Conservation (phyloP, 1,140 invertebrate genomes). For the Idris sp. region DNA sequence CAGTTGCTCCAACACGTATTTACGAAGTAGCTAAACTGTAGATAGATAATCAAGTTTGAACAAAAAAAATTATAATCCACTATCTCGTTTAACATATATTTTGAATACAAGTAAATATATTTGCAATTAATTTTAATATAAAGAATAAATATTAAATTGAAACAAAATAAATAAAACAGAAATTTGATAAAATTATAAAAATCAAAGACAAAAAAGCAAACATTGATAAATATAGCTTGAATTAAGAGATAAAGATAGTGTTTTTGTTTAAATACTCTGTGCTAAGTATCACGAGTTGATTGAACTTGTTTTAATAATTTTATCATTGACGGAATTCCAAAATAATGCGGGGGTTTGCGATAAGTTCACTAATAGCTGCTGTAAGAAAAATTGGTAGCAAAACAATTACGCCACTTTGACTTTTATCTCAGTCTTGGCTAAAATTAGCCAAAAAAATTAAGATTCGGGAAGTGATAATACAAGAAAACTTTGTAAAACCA, state of each 20-base stretch:
- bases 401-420: conserved; percentile 36
- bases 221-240: not conserved
- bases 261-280: not conserved
- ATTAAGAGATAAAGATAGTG: not conserved
- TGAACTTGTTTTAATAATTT: conserved; percentile 17
- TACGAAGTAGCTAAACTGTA: conserved; percentile 2
- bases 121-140: too few species aligned
- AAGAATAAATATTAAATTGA: too few species aligned
- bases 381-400: conserved; percentile 15
- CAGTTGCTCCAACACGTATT: conserved; percentile 1
- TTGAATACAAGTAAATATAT: too few species aligned
- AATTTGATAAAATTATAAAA: too few species aligned
- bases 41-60: conserved; percentile 2
- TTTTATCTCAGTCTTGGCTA: too few species aligned
- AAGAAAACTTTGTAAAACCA: conserved; percentile 26
- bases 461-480: conserved; percentile 1
- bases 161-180: too few species aligned
- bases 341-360: conserved; percentile 3
- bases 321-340: conserved; percentile 12
- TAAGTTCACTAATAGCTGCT: too few species aligned
- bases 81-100: too few species aligned
- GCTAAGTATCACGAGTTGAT: conserved; percentile 13
- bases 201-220: too few species aligned
- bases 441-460: too few species aligned
- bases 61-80: too few species aligned